Conservation (phyloP, 2,113 vertebrate genomes). For the Myotis davidii region DNA sequence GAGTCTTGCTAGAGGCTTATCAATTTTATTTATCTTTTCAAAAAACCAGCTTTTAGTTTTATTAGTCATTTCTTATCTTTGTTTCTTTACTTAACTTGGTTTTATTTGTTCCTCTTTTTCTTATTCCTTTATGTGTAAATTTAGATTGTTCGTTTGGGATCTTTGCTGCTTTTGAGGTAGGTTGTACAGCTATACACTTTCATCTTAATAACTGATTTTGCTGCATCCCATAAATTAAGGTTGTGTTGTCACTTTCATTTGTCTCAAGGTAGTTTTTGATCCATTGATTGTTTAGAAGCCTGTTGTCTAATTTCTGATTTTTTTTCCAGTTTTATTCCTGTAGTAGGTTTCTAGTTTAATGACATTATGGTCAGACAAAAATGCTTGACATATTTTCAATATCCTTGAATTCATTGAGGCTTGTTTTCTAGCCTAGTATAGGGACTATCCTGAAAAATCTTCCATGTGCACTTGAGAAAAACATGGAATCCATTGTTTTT, state of each 20-base stretch:
- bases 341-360: background rate
- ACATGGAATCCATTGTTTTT: background rate
- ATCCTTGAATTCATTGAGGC: background rate
- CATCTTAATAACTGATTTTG: background rate
- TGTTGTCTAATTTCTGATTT: background rate
- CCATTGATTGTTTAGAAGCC: background rate
- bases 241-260: background rate
- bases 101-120: background rate
- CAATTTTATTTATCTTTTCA: background rate
- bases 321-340: background rate
- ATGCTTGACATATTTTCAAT: background rate
- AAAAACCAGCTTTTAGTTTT: background rate
- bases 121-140: background rate
- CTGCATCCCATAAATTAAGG: background rate
- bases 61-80: background rate
- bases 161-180: background rate
- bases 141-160: background rate
- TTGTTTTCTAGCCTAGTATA: background rate
- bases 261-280: background rate
- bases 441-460: background rate
- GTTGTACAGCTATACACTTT: background rate
- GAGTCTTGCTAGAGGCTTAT: background rate
- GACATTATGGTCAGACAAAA: background rate
- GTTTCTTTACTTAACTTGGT: background rate
- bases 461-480: background rate